Evolutionary conservation across 2,797 vertebrate genomes (phyloP).

Genomic region (Acrossocheilus fasciatus): DNA sequence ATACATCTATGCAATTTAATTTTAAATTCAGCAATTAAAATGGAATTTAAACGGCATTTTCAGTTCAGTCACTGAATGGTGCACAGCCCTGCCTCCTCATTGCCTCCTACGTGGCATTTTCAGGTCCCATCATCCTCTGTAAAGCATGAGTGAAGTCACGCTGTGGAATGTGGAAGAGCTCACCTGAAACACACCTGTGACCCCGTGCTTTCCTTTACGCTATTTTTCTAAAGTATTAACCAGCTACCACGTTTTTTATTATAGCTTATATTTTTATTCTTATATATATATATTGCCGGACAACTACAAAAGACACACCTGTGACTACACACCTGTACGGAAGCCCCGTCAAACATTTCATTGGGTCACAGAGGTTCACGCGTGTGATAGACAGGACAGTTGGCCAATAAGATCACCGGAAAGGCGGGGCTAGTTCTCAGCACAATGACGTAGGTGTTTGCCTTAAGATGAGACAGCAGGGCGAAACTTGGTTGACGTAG

Average conservation of each 20-base stretch:
- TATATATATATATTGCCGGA: neutral
- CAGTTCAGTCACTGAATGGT: neutral
- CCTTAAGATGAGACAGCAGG: slow-evolving; percentile 29
- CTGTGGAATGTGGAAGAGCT: slow-evolving; percentile 24
- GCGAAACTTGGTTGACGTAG: slow-evolving; percentile 59
- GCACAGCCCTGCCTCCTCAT: neutral
- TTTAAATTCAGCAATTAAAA: neutral
- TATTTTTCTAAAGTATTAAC: neutral
- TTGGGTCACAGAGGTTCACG: neutral
- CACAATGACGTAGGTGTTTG: slow-evolving; percentile 23
- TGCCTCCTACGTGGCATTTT: slow-evolving; percentile 57
- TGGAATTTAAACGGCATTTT: neutral
- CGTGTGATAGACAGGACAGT: slow-evolving; percentile 50
- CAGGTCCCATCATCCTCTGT: slow-evolving; percentile 23
- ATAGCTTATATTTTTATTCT: neutral
- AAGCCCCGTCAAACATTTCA: neutral
- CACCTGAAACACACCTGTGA: neutral
- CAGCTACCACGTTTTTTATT: neutral
- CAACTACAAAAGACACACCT: slow-evolving; percentile 31
- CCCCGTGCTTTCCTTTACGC: neutral
- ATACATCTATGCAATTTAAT: neutral
- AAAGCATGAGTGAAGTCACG: slow-evolving; percentile 3
- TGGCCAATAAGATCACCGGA: slow-evolving; percentile 67
- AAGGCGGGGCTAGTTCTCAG: slow-evolving; percentile 59
- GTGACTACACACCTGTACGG: slow-evolving; percentile 68